Evolutionary conservation across 2,113 vertebrate species (phyloP).

Genomic region (zebrafish (Danio rerio)): DNA sequence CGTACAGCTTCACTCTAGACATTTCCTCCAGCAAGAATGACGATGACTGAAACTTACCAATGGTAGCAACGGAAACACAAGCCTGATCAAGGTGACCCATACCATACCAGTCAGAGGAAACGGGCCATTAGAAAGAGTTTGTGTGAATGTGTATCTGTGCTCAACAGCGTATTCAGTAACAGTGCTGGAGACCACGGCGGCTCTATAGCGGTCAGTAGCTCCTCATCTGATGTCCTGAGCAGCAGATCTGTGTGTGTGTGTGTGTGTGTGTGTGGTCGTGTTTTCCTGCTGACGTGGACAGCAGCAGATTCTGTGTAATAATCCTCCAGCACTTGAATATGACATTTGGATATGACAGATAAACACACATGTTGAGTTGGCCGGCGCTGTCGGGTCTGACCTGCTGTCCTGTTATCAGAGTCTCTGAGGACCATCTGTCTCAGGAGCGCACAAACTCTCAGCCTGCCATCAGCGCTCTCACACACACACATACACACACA

Average conservation of each 20-base stretch:
- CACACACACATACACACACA: no score
- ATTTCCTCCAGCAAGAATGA: no score
- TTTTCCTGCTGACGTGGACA: constrained; percentile 52
- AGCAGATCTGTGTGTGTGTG: neutral
- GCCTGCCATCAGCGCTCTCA: neutral
- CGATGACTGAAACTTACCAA: no score
- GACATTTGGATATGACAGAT: constrained; percentile 55
- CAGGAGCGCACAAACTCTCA: constrained; percentile 16
- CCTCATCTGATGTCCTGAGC: neutral
- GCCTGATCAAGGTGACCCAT: no score
- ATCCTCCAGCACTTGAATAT: constrained; percentile 43
- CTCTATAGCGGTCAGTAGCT: no score
- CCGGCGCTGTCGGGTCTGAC: constrained; percentile 23
- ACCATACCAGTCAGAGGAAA: no score
- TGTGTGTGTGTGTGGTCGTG: constrained; percentile 4
- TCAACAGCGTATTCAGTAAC: no score
- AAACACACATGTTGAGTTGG: constrained; percentile 58
- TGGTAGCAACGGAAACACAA: no score
- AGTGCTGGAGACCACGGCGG: no score
- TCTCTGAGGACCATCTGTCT: constrained; percentile 16
- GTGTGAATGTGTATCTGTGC: no score
- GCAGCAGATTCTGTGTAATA: constrained; percentile 45
- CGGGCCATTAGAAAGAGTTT: no score
- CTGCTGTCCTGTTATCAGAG: constrained; percentile 23
- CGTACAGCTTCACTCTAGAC: no score